Percentiles rank a stretch among this genome's conserved stretches.
Conservation (phyloP, 2,113 vertebrate genomes). For the Hydrochoerus hydrochaeris region DNA sequence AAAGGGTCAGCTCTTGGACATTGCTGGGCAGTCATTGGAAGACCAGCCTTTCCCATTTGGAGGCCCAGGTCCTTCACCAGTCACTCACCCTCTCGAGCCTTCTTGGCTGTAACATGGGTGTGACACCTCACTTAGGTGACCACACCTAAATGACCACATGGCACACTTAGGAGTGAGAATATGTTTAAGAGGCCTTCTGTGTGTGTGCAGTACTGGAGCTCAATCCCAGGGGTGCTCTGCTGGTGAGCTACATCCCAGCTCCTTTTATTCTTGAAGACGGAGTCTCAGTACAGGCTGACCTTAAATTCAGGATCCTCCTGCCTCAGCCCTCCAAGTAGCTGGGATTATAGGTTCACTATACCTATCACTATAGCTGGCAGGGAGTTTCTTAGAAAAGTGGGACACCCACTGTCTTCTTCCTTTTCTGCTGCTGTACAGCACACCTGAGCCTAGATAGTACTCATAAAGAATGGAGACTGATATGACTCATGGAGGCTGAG, state of each 20-base stretch:
- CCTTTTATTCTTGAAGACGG: neutral
- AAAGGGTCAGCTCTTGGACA: neutral
- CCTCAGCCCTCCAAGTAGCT: neutral
- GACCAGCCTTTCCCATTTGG: neutral
- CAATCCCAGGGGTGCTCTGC: neutral
- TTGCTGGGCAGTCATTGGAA: neutral
- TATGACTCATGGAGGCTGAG: neutral
- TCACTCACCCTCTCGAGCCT: neutral
- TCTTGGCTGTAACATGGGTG: accelerated
- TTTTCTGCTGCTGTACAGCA: neutral
- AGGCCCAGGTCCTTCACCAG: neutral
- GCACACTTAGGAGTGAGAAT: neutral
- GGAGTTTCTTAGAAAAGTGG: neutral
- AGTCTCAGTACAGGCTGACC: neutral
- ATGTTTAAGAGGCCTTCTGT: neutral
- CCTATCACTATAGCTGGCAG: neutral
- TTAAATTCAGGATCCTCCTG: neutral
- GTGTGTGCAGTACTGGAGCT: neutral
- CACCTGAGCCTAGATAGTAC: neutral
- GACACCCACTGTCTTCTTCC: neutral
- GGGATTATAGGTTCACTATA: neutral
- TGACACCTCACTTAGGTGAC: neutral
- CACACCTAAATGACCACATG: too few species aligned
- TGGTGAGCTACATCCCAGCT: neutral
- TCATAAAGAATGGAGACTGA: neutral